phyloP scores from a whole-genome alignment of 2,797 vertebrate species.

The Pangasius krempfi region DNA sequence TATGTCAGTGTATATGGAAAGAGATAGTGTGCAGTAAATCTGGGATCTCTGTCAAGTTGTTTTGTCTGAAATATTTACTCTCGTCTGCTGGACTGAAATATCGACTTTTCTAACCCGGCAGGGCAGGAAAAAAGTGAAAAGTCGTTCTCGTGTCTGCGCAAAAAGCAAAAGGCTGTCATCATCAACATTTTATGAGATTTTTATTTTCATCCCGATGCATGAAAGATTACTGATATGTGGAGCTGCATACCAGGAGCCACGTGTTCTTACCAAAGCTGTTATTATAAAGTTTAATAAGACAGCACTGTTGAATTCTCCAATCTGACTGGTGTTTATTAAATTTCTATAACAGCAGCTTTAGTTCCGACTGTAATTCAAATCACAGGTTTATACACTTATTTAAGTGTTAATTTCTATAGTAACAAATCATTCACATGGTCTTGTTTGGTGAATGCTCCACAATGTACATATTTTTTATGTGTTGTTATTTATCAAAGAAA shows the following conservation, averaged over 20 bases:
- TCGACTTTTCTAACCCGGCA: constrained; percentile 68
- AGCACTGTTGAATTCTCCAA: background rate
- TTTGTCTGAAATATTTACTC: constrained; percentile 78
- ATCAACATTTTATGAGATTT: constrained; percentile 73
- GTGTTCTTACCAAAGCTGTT: background rate
- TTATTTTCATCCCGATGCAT: constrained; percentile 50
- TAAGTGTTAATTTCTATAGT: background rate
- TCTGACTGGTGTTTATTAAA: background rate
- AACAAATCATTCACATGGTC: background rate
- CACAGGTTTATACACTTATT: background rate
- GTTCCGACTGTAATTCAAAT: background rate
- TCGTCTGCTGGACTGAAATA: constrained; percentile 68
- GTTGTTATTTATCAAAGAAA: background rate
- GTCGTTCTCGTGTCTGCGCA: constrained; percentile 65
- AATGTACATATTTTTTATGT: background rate
- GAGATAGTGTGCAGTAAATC: constrained; percentile 29
- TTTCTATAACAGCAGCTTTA: background rate
- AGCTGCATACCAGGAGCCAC: background rate
- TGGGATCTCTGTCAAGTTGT: constrained; percentile 61
- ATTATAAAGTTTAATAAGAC: background rate
- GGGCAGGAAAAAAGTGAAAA: constrained; percentile 60
- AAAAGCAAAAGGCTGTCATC: constrained; percentile 74
- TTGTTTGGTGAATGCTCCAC: background rate
- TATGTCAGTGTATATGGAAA: background rate
- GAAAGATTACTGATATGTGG: background rate